phyloP scores from a whole-genome alignment of 2,797 vertebrate genomes.

The Nothura maculosa region DNA sequence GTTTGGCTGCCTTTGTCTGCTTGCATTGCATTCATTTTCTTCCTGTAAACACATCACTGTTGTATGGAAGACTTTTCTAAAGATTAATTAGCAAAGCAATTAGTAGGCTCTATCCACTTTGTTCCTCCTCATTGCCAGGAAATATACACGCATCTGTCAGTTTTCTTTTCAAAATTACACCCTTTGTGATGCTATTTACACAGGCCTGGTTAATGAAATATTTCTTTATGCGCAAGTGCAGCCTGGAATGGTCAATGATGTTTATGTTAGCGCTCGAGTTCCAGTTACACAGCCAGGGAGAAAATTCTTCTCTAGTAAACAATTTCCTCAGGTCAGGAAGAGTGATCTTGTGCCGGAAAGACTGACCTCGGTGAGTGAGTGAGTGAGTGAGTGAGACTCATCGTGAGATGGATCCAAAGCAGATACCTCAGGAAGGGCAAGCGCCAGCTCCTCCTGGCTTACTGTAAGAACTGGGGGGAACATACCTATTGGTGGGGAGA shows the following conservation, averaged over 20 bases:
- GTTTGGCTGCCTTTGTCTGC: not conserved
- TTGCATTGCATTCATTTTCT: not conserved
- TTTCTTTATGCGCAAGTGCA: constrained; percentile 4
- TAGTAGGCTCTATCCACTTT: not conserved
- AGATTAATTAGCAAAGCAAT: constrained; percentile 35
- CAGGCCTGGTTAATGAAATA: constrained; percentile 37
- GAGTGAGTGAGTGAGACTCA: not conserved
- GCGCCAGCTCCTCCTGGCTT: not conserved
- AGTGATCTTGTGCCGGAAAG: not conserved
- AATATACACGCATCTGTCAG: not conserved
- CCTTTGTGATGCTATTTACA: not conserved
- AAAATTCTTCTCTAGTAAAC: constrained; percentile 59
- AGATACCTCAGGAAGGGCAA: not conserved
- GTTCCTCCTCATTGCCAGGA: not conserved
- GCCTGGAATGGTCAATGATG: not conserved
- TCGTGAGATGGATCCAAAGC: not conserved
- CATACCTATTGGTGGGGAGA: not conserved
- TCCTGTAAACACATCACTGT: not conserved
- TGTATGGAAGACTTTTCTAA: not conserved
- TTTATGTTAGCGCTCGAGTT: not conserved
- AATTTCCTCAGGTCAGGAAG: constrained; percentile 32
- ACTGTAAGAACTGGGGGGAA: not conserved
- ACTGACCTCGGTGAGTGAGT: not conserved
- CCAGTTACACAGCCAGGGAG: constrained; percentile 23
- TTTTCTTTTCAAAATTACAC: constrained; percentile 13